Evolutionary conservation across 2,797 vertebrate genomes (phyloP).

Genomic region (Okamejei kenojei): DNA sequence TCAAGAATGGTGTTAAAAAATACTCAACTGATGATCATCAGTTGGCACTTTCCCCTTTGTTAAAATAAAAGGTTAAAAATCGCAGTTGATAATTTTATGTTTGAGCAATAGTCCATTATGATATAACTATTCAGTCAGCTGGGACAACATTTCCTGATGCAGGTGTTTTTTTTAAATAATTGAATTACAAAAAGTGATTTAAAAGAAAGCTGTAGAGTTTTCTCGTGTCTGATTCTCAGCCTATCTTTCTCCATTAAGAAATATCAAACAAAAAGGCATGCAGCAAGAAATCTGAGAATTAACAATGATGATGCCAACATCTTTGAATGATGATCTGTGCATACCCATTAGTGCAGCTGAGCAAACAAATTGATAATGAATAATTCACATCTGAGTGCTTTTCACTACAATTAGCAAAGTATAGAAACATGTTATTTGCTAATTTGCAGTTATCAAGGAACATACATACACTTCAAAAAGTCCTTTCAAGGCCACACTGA

Average conservation of each 20-base stretch:
- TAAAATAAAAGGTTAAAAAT: not conserved
- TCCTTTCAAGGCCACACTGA: not conserved
- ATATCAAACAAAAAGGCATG: constrained; percentile 1
- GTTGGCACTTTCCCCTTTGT: not conserved
- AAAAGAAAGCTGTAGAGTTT: not conserved
- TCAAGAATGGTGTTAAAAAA: not conserved
- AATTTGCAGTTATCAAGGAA: constrained; percentile 5
- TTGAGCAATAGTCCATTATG: not conserved
- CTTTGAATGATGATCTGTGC: not conserved
- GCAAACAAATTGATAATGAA: constrained; percentile 25
- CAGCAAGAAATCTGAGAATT: constrained; percentile 27
- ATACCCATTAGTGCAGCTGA: not conserved
- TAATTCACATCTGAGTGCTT: constrained; percentile 27
- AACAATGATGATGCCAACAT: constrained; percentile 14
- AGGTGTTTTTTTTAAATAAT: not conserved
- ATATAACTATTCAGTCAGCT: not conserved
- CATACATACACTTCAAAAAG: not conserved
- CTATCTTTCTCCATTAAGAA: constrained; percentile 4
- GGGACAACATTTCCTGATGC: not conserved
- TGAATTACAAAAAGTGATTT: not conserved
- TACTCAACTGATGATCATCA: not conserved
- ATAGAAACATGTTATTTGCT: constrained; percentile 28
- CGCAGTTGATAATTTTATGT: not conserved
- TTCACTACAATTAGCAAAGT: constrained; percentile 16
- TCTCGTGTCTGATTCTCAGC: not conserved